Base-by-base conservation (phyloP, 2,888 invertebrate genomes). In the Spatulosminthurus flaviceps region DNA sequence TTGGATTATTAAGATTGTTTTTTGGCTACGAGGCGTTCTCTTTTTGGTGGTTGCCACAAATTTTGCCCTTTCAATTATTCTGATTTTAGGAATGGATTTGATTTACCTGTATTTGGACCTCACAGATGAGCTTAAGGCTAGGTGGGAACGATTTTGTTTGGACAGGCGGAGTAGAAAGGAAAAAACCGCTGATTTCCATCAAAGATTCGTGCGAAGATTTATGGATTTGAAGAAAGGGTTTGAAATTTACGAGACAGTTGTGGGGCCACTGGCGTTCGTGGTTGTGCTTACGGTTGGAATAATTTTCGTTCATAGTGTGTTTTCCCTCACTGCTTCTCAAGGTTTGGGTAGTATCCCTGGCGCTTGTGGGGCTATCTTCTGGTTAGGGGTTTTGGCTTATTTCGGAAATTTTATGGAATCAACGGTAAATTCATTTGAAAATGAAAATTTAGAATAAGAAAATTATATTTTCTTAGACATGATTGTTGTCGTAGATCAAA, bases 401-500 rank as follows among this genome's bases (percentile, higher is more conserved):
- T 76, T 76, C 66, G 76, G 76, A 9, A 76, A 76, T 22, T 76
- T 76, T 21, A 76, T 76, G 76, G 76, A 76, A 22, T 19, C 5
- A 19, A 64, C 34, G 76, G 76, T 76, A 34, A n/a, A n/a, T n/a
- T n/a, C n/a, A n/a, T n/a, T n/a, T n/a, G n/a, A n/a, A n/a, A n/a
- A n/a, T 7, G 4, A 4, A 2, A 13, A 19, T 41, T 72, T n/a
- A n/a, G 51, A 4, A 5, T n/a, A 51, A n/a, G 9, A 19, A 11
- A 11, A n/a, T n/a, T n/a, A n/a, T n/a, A n/a, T n/a, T n/a, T n/a
- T n/a, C n/a, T n/a, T n/a, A n/a, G n/a, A n/a, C n/a, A n/a, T n/a
- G n/a, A n/a, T n/a, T n/a, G n/a, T n/a, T n/a, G n/a, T n/a, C 29
- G 4, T 43, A 72, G 72, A 72, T 72, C 29, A 19, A n/a, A 22